Conservation (phyloP, 2,113 vertebrate genomes). For the Atherinomorus stipes region DNA sequence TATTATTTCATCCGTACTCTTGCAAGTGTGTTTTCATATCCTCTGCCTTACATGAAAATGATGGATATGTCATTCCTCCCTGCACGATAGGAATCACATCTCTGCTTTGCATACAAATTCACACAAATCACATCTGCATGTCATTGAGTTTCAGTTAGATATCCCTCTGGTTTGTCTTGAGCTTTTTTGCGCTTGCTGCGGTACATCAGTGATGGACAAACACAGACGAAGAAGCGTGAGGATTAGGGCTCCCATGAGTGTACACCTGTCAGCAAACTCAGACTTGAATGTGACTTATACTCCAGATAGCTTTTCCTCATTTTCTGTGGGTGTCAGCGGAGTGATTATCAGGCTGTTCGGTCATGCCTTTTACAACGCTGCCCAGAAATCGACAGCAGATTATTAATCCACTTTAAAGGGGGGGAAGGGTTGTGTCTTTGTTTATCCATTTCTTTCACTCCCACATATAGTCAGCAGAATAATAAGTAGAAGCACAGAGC, state of each 20-base stretch:
- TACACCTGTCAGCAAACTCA: constrained; percentile 53
- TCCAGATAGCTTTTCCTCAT: constrained; percentile 61
- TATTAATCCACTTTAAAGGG: constrained; percentile 69
- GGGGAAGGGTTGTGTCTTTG: constrained; percentile 57
- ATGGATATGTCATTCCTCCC: constrained; percentile 66
- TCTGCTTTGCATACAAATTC: constrained; percentile 72
- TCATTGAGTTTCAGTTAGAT: constrained; percentile 59
- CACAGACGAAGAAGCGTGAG: constrained; percentile 56
- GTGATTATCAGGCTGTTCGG: constrained; percentile 58
- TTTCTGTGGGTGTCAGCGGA: constrained; percentile 59
- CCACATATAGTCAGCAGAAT: constrained; percentile 72
- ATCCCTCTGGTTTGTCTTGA: constrained; percentile 53
- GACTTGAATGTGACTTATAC: constrained; percentile 68
- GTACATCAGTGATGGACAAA: constrained; percentile 53
- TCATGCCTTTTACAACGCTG: constrained; percentile 42
- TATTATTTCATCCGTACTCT: constrained; percentile 33
- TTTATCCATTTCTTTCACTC: constrained; percentile 68
- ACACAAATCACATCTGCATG: constrained; percentile 67
- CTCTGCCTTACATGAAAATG: constrained; percentile 67
- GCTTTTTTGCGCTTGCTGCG: constrained; percentile 8
- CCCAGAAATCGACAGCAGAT: constrained; percentile 61
- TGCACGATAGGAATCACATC: constrained; percentile 57
- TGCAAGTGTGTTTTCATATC: constrained; percentile 50
- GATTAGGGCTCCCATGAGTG: constrained; percentile 63
- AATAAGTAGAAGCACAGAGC: constrained; percentile 71